These are phyloP conservation scores for Myotis daubentonii DNA, from an alignment of 2,797 vertebrate genomes.

Conservation along the genomic window DNA sequence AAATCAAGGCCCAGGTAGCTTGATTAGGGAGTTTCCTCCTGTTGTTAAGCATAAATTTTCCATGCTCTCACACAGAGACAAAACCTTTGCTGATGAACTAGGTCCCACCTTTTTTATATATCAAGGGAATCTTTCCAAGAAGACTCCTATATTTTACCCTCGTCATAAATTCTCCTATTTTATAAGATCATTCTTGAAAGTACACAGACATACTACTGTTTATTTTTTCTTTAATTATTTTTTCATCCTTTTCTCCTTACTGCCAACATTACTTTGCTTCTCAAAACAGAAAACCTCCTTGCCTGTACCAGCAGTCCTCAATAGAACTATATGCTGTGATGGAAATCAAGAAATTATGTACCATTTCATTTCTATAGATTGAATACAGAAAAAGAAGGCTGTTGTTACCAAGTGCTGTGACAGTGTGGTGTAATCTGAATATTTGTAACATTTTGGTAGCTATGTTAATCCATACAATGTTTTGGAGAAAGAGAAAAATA, in stretches of 20 bases:
- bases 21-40: neutral
- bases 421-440: neutral
- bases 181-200: neutral
- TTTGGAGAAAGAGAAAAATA: neutral
- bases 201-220: neutral
- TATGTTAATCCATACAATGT: neutral
- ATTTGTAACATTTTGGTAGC: neutral
- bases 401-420: neutral
- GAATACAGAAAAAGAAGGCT: neutral
- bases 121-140: neutral
- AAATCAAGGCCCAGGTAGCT: neutral
- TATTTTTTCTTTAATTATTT: neutral
- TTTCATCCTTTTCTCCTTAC: neutral
- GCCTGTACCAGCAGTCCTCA: neutral
- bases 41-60: neutral
- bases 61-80: neutral
- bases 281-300: neutral
- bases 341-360: neutral
- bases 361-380: neutral
- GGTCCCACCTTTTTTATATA: neutral
- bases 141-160: neutral
- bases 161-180: neutral
- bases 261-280: neutral
- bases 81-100: neutral
- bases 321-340: neutral